Evolutionary conservation across 2,888 invertebrate genomes (phyloP), one percentile per base, ranked within the genome.

Genomic region (Nineta flava): DNA sequence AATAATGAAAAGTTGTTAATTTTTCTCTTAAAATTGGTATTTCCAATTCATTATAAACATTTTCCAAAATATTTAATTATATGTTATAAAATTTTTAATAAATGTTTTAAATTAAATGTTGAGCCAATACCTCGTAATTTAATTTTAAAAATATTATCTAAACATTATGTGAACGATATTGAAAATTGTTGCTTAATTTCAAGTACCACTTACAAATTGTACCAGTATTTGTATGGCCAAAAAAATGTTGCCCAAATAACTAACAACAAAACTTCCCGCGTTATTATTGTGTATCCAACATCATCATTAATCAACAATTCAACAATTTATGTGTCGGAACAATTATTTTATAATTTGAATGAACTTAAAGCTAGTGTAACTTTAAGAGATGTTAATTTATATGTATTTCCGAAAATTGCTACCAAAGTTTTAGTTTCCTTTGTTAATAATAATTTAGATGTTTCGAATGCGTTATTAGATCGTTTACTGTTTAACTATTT

Each of bases 401-500:
- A 38, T 38, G 6, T 9, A 38, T 41, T 13, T 41, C 48, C 48
- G 7, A 26, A 41, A 26, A 26, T 48, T 26, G 48, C 48, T 7
- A 26, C 19, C 5, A 48, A 13, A 21, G 15, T 40, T 6, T 19
- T 26, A 41, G 48, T 48, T 13, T 40, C 48, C 12, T 48, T 48
- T 16, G 56, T 67, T 26, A 60, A 57, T 45, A 61, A 73, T 66
- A 74, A 75, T 68, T 56, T 61, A 60, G 64, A 65, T 51, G 53
- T 64, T 21, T 59, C 55, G 47, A 60, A 61, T 53, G 56, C 56
- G 19, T 45, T 80, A 43, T 62, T 75, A 0, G 80, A 80, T 62
- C 65, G 71, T 48, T 63, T 83, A 46, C 61, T 87, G 38, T 74
- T 72, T 57, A 80, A 77, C 59, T 79, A 81, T 60, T 87, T 87